Percentiles rank a stretch among this genome's conserved stretches.
These are phyloP conservation scores for Excalfactoria chinensis DNA, from an alignment of 2,113 vertebrate genomes.

Conservation along the genomic window DNA sequence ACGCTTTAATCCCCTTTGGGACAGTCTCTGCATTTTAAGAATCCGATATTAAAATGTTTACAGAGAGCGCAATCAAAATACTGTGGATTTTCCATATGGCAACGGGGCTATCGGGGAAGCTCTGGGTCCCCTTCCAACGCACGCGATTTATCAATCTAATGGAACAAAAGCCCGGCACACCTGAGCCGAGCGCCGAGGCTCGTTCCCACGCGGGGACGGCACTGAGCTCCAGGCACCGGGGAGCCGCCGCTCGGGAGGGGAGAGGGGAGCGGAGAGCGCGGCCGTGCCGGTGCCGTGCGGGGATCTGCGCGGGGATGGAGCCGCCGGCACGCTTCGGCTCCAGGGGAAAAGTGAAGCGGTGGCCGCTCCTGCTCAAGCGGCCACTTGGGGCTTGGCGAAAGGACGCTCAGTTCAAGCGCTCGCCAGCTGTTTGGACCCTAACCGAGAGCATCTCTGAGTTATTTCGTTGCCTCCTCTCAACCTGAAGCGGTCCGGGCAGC, in stretches of 20 bases:
- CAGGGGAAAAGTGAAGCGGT: not conserved
- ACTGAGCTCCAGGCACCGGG: not conserved
- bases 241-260: not conserved
- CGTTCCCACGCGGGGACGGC: conserved; percentile 12
- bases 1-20: conserved; percentile 90
- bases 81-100: conserved; percentile 68
- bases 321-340: not conserved
- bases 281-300: not conserved
- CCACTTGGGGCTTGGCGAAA: too few species aligned
- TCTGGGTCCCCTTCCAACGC: not conserved
- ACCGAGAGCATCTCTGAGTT: not conserved
- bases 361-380: not conserved
- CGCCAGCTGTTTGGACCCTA: not conserved
- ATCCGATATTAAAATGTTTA: conserved; percentile 91
- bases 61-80: conserved; percentile 82
- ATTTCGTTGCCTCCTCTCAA: not conserved
- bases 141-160: not conserved
- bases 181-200: conserved; percentile 16
- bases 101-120: conserved; percentile 32
- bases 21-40: conserved; percentile 85
- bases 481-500: not conserved
- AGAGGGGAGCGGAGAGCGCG: not conserved
- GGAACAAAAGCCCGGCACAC: conserved; percentile 54
- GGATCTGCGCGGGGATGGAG: too few species aligned
- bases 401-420: not conserved